Evolutionary conservation across 2,888 invertebrate species (phyloP).

Genomic region (Acanthosepion lycidas): DNA sequence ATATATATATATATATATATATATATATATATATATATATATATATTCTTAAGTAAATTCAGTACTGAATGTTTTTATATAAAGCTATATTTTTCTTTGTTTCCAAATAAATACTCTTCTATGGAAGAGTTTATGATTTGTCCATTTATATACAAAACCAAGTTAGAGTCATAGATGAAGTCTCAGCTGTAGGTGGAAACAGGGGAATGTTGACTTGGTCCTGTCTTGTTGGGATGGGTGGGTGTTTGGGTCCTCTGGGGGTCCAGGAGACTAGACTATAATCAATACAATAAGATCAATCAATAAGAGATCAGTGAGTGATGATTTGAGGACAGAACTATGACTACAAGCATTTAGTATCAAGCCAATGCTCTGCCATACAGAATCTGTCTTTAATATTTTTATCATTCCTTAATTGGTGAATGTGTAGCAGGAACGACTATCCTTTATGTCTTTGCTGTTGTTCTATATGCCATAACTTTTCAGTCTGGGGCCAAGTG

Average conservation of each 20-base stretch:
- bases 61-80: not conserved
- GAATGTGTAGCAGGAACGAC: not conserved
- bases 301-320: slow-evolving; percentile 13
- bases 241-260: not conserved
- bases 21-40: not conserved
- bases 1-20: too few species aligned
- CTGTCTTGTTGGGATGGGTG: not conserved
- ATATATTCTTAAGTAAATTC: not conserved
- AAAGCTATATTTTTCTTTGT: not conserved
- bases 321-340: not conserved
- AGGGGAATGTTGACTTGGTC: not conserved
- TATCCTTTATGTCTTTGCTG: not conserved
- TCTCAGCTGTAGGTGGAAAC: not conserved
- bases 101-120: slow-evolving; percentile 1
- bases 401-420: not conserved
- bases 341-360: not conserved
- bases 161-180: not conserved
- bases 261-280: not conserved
- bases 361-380: not conserved
- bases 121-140: slow-evolving; percentile 13
- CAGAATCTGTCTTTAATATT: not conserved
- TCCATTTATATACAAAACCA: slow-evolving; percentile 2
- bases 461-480: not conserved
- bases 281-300: not conserved
- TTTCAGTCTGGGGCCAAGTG: not conserved